A percentile compares a stretch with the other conserved stretches of the same genome.
Evolutionary conservation across 2,113 vertebrate species (phyloP).

Genomic region (Nesoenas mayeri): DNA sequence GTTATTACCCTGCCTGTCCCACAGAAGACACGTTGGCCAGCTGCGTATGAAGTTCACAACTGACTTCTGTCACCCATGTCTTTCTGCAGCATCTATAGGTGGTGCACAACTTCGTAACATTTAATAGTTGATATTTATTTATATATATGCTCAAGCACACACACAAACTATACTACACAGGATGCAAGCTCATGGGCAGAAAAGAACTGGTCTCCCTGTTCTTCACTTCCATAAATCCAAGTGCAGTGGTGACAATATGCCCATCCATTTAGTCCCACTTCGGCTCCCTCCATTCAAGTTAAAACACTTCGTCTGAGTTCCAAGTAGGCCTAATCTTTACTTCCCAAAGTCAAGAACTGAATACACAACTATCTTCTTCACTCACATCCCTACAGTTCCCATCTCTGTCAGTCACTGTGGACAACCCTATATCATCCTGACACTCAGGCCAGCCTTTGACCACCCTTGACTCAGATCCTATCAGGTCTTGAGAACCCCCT

Average conservation of each 20-base stretch:
- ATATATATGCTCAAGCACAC: background rate
- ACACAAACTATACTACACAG: background rate
- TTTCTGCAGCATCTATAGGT: background rate
- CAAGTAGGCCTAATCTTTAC: background rate
- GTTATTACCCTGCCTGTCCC: background rate
- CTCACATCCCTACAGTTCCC: background rate
- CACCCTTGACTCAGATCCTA: background rate
- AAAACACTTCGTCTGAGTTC: background rate
- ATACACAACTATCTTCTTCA: background rate
- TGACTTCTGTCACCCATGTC: background rate
- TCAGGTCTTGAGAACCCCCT: background rate
- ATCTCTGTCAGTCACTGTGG: background rate
- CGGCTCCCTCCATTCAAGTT: background rate
- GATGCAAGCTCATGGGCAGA: background rate
- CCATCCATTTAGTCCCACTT: background rate
- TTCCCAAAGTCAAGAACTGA: background rate
- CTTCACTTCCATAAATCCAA: background rate
- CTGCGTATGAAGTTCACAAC: accelerated
- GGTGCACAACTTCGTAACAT: background rate
- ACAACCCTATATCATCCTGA: background rate
- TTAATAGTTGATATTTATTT: background rate
- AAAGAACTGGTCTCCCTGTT: background rate
- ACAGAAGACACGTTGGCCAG: background rate
- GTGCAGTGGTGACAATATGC: background rate
- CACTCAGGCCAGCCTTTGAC: background rate